Evolutionary conservation across 2,888 invertebrate species (phyloP).

Genomic region (Xanthia togata): DNA sequence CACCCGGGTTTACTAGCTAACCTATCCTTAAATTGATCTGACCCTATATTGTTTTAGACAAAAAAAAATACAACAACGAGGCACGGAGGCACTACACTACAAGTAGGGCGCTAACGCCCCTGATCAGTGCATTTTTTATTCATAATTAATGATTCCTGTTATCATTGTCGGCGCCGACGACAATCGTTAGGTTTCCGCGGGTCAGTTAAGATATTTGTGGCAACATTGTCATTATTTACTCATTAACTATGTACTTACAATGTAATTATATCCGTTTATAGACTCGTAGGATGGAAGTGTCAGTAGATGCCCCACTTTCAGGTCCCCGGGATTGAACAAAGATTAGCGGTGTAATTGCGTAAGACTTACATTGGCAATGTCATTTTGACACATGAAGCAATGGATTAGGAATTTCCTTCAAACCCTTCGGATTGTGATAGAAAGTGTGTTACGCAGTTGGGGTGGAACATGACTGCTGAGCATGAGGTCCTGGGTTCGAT

Average conservation of each 20-base stretch:
- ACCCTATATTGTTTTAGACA: no score
- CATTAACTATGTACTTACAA: conserved; percentile 7
- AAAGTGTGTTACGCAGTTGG: no score
- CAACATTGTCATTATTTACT: conserved; percentile 32
- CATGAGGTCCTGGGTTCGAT: no score
- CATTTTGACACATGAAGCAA: no score
- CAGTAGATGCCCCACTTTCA: background rate
- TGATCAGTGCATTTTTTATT: conserved; percentile 18
- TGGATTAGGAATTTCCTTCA: no score
- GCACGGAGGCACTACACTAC: background rate
- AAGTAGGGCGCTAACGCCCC: background rate
- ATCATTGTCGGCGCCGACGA: conserved; percentile 25
- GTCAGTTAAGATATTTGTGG: conserved; percentile 47
- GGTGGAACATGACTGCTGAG: no score
- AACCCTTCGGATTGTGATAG: no score
- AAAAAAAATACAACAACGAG: background rate
- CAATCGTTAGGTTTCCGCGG: conserved; percentile 50
- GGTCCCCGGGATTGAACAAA: background rate
- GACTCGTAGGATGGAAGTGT: background rate
- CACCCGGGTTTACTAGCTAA: no score
- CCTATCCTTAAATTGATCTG: no score
- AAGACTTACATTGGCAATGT: no score
- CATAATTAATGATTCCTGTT: conserved; percentile 27
- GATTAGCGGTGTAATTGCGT: background rate
- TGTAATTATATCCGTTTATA: conserved; percentile 39